Conservation (phyloP, 2,797 vertebrate species). For the Tapirus indicus region DNA sequence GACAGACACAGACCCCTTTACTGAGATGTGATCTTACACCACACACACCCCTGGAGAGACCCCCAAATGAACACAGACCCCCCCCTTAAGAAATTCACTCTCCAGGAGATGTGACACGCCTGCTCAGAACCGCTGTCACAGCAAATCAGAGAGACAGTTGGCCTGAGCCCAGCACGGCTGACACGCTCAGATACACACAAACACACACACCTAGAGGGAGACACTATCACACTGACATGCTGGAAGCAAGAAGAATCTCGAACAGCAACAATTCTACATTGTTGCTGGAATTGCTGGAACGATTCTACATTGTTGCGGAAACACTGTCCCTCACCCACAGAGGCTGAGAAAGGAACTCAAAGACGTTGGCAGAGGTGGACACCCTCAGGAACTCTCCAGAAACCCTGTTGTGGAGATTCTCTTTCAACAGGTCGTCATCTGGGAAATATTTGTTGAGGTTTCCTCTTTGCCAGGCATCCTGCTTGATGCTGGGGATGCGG, state of each 20-base stretch:
- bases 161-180: not conserved
- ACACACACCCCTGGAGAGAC: not conserved
- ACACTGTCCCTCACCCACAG: not conserved
- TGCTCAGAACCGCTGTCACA: not conserved
- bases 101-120: not conserved
- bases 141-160: not conserved
- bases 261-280: accelerated
- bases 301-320: not conserved
- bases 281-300: too few species aligned
- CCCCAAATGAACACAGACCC: not conserved
- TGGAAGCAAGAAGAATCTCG: accelerated
- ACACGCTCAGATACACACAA: accelerated
- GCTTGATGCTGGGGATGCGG: not conserved
- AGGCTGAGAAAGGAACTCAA: not conserved
- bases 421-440: not conserved
- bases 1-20: not conserved
- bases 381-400: not conserved
- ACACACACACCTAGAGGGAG: not conserved
- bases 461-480: not conserved
- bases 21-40: not conserved
- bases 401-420: not conserved
- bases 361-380: too few species aligned
- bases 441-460: not conserved
- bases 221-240: accelerated
- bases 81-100: not conserved